phyloP scores from a whole-genome alignment of 1,140 invertebrate species.

The Portunus trituberculatus region DNA sequence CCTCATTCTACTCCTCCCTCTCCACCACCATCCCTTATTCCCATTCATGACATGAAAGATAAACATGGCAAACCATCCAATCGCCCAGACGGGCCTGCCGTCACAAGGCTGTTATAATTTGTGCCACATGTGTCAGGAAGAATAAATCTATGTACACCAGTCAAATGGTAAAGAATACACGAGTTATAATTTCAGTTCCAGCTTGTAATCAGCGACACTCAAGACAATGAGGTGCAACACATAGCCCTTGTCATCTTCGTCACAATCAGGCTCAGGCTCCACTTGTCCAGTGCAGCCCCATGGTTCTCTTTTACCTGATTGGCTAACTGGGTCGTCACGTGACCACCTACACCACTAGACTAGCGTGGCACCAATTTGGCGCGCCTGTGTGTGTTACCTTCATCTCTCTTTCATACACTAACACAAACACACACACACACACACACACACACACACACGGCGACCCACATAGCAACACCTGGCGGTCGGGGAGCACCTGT shows the following conservation, averaged over 20 bases:
- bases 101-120: neutral
- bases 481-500: neutral
- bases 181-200: no score
- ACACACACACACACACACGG: neutral
- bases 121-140: no score
- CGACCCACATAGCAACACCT: neutral
- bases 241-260: no score
- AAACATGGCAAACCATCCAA: neutral
- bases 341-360: neutral
- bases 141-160: no score
- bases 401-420: neutral
- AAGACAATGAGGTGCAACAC: no score
- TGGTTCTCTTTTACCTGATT: neutral
- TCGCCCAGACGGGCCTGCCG: neutral
- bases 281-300: neutral
- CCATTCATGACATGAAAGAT: neutral
- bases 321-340: neutral
- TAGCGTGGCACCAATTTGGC: neutral
- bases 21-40: neutral
- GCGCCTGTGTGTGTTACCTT: neutral
- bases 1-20: no score
- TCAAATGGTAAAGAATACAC: no score
- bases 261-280: neutral
- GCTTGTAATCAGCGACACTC: no score
- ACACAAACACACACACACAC: constrained; percentile 4